These are phyloP conservation scores for Drosophila virilis DNA, from an alignment of 1,140 invertebrate species.

Conservation along the genomic window DNA sequence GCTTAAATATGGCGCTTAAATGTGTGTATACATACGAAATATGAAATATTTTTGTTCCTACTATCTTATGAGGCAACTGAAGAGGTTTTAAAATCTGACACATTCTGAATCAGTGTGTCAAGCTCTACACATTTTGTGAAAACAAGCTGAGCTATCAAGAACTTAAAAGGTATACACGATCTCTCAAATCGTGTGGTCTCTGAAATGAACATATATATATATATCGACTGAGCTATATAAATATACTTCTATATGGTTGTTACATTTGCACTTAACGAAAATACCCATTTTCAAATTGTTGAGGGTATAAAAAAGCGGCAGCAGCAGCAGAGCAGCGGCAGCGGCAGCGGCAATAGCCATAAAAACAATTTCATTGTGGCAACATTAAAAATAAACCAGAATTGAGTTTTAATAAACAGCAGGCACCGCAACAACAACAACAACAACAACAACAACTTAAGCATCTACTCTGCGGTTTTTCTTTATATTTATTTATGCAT, in stretches of 20 bases:
- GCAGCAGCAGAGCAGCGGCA: background rate
- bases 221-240: too few relatives aligned
- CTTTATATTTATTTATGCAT: slow-evolving; percentile 28
- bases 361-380: slow-evolving; percentile 55
- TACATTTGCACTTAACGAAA: too few relatives aligned
- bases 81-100: too few relatives aligned
- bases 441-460: slow-evolving; percentile 38
- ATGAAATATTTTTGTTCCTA: too few relatives aligned
- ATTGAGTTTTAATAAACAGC: slow-evolving; percentile 74
- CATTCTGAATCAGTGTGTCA: too few relatives aligned
- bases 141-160: too few relatives aligned
- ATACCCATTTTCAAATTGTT: background rate
- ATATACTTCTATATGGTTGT: too few relatives aligned
- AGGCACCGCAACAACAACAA: slow-evolving; percentile 29
- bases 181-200: background rate
- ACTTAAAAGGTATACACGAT: too few relatives aligned
- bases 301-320: background rate
- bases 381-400: slow-evolving; percentile 58
- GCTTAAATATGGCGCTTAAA: too few relatives aligned
- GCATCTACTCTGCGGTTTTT: slow-evolving; percentile 12
- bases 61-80: too few relatives aligned
- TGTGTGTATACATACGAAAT: too few relatives aligned
- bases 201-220: background rate
- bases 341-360: slow-evolving; percentile 26
- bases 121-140: too few relatives aligned